phyloP scores from a whole-genome alignment of 2,888 invertebrate genomes.

The Diarsia mendica region DNA sequence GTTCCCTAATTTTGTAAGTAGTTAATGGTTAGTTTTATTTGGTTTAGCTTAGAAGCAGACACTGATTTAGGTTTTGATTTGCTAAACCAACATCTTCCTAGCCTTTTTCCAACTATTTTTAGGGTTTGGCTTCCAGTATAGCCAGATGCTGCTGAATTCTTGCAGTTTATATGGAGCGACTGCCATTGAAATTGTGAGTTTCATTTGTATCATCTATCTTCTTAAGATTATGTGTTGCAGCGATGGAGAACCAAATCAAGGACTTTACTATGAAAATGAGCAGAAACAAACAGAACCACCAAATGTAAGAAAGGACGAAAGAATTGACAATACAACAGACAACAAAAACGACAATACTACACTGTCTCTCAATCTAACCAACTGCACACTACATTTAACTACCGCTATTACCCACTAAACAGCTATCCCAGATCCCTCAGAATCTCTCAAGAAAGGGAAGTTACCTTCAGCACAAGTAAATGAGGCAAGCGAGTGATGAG shows the following conservation, averaged over 20 bases:
- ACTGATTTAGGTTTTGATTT: not conserved
- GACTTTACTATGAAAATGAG: not conserved
- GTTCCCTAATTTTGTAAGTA: not conserved
- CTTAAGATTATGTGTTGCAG: not conserved
- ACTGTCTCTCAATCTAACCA: not conserved
- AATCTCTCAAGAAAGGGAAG: conserved; percentile 25
- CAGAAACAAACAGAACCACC: not conserved
- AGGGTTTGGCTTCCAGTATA: no score
- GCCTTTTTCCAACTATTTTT: no score
- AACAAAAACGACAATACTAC: not conserved
- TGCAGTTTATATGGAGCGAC: no score
- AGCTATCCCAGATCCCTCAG: conserved; percentile 1
- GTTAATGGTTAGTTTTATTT: not conserved
- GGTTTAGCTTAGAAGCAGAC: not conserved
- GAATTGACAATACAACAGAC: not conserved
- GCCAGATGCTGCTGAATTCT: no score
- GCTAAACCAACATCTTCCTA: not conserved
- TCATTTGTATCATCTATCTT: not conserved
- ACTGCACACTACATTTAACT: not conserved
- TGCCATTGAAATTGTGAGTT: no score
- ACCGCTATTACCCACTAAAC: conserved; percentile 14
- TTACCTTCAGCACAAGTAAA: conserved; percentile 46
- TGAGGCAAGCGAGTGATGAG: conserved; percentile 66
- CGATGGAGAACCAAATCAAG: not conserved
- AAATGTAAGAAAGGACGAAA: not conserved